Percentiles rank a stretch among this genome's conserved stretches.
Evolutionary conservation across 1,140 invertebrate genomes (phyloP).

Genomic region (Brachionus sp.): DNA sequence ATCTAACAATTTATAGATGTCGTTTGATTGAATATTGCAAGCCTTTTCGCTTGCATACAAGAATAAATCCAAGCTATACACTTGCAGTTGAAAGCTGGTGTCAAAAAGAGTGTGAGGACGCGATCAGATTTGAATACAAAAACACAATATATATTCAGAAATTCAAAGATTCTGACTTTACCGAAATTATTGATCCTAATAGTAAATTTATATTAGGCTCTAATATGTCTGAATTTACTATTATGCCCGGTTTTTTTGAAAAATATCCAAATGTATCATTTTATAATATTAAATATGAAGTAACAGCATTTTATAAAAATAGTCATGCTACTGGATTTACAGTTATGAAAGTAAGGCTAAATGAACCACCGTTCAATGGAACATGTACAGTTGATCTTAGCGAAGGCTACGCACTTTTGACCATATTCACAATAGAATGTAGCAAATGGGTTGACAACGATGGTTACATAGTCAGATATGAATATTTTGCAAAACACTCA

Average conservation of each 20-base stretch:
- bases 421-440: neutral
- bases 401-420: neutral
- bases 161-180: neutral
- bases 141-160: neutral
- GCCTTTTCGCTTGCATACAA: neutral
- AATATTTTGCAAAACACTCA: slow-evolving; percentile 28
- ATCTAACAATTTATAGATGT: slow-evolving; percentile 21
- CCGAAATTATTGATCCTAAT: neutral
- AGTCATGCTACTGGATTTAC: neutral
- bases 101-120: neutral
- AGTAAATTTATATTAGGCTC: neutral
- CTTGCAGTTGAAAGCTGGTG: neutral
- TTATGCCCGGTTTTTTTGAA: neutral
- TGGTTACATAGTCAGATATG: slow-evolving; percentile 6
- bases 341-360: neutral
- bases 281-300: neutral
- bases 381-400: neutral
- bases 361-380: neutral
- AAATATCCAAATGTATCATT: neutral
- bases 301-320: neutral
- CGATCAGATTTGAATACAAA: neutral
- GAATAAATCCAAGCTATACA: neutral
- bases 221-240: neutral
- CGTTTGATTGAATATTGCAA: neutral
- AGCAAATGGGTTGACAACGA: neutral